These are phyloP conservation scores for Oreonectes daqikongensis DNA, from an alignment of 2,797 vertebrate species.

Conservation along the genomic window DNA sequence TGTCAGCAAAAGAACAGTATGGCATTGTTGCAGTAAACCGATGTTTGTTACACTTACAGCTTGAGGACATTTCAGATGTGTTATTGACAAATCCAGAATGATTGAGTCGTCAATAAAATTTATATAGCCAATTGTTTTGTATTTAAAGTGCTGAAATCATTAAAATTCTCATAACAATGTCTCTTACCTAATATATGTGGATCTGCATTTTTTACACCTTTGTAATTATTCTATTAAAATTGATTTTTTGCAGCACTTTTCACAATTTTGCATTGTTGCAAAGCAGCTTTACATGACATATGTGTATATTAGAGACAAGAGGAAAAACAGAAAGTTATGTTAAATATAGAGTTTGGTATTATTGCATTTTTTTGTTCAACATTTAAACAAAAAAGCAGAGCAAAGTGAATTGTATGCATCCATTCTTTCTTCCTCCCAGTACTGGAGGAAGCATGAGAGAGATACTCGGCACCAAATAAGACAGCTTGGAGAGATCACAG, in stretches of 20 bases:
- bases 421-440: not conserved
- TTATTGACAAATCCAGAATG: not conserved
- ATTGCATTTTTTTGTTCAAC: too few species aligned
- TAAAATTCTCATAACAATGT: not conserved
- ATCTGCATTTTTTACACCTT: not conserved
- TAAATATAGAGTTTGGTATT: too few species aligned
- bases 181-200: not conserved
- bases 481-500: constrained; percentile 44
- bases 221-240: too few species aligned
- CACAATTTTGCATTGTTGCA: too few species aligned
- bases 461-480: constrained; percentile 5
- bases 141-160: not conserved
- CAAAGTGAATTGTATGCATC: constrained; percentile 1
- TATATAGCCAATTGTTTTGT: not conserved
- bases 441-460: constrained; percentile 30
- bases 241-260: too few species aligned
- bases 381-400: not conserved
- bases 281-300: too few species aligned
- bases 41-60: not conserved
- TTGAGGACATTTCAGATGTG: not conserved
- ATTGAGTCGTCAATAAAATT: too few species aligned
- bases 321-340: too few species aligned
- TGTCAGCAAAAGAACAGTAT: not conserved
- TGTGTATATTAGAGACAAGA: too few species aligned
- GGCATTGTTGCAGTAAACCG: not conserved